These are phyloP conservation scores for Acholoe squamosa DNA, from an alignment of 2,888 invertebrate genomes.

Conservation along the genomic window DNA sequence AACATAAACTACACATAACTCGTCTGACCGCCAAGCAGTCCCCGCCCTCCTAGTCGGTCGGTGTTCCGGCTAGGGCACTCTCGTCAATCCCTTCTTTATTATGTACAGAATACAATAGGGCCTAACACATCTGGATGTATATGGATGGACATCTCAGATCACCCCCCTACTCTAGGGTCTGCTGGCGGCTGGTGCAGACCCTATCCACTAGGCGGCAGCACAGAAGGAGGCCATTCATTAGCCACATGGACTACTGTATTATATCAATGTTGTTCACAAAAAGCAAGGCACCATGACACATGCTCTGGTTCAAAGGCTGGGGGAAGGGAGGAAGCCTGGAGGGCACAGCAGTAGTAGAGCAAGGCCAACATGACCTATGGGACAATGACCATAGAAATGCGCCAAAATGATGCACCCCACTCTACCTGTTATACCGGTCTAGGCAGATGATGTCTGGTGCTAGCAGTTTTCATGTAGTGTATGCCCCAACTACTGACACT, in stretches of 20 bases:
- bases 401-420: too few species aligned
- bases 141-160: neutral
- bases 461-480: too few species aligned
- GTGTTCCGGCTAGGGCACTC: too few species aligned
- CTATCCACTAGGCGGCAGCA: neutral
- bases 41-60: neutral
- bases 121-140: neutral
- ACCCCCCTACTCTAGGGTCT: neutral
- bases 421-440: too few species aligned
- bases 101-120: neutral
- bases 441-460: too few species aligned
- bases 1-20: conserved; percentile 32
- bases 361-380: neutral
- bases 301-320: neutral
- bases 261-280: conserved; percentile 40
- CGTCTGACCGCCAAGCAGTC: neutral
- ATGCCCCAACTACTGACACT: too few species aligned
- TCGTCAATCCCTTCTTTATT: too few species aligned
- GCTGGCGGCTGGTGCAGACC: neutral
- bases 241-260: neutral
- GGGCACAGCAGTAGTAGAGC: neutral
- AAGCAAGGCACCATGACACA: conserved; percentile 51
- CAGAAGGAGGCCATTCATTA: neutral
- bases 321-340: too few species aligned
- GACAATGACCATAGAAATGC: too few species aligned